These are phyloP conservation scores for Atlantisia rogersi DNA, from an alignment of 2,113 vertebrate genomes.

Conservation along the genomic window DNA sequence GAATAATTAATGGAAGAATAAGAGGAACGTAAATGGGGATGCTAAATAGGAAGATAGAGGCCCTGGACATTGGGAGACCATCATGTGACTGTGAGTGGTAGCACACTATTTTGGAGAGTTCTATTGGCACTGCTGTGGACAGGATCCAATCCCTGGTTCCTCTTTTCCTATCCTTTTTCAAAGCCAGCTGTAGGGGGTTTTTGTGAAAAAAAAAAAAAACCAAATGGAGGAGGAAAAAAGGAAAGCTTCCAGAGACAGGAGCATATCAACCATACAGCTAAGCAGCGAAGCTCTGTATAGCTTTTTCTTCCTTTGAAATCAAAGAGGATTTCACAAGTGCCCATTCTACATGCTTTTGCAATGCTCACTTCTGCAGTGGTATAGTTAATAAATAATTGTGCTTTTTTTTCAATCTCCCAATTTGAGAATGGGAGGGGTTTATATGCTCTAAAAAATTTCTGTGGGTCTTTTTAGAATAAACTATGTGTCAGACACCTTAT, in stretches of 20 bases:
- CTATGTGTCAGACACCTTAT: background rate
- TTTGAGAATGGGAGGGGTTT: background rate
- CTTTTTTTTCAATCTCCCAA: background rate
- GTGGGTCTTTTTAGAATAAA: background rate
- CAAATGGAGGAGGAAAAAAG: background rate
- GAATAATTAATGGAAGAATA: background rate
- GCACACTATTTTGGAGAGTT: background rate
- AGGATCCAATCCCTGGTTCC: background rate
- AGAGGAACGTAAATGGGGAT: background rate
- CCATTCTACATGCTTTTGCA: background rate
- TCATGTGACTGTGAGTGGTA: background rate
- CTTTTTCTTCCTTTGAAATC: background rate
- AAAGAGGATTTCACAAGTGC: background rate
- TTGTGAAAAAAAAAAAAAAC: background rate
- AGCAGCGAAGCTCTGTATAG: background rate
- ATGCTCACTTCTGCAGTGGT: background rate
- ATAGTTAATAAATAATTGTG: background rate
- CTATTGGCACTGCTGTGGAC: background rate
- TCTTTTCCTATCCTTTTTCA: background rate
- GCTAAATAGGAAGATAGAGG: background rate
- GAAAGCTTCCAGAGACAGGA: background rate
- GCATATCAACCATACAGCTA: background rate
- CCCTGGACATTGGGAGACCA: background rate
- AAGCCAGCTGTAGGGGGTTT: accelerated
- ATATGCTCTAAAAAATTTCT: background rate